These are phyloP conservation scores for Pocillopora damicornis DNA, from an alignment of 64 coral and sea anemone species.

Conservation along the genomic window DNA sequence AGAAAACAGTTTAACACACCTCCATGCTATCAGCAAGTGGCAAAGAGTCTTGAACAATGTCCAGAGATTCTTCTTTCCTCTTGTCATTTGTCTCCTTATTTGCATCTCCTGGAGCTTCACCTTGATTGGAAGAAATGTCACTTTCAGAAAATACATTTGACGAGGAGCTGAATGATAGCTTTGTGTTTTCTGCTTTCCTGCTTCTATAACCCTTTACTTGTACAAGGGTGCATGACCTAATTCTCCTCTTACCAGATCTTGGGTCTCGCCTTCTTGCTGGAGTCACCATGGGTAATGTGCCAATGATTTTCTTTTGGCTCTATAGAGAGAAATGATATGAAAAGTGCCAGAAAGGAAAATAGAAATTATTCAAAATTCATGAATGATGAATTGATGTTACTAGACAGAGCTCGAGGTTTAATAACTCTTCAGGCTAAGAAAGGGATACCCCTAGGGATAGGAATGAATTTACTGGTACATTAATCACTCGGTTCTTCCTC, in stretches of 20 bases:
- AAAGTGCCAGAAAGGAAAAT: neutral
- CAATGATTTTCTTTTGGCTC: neutral
- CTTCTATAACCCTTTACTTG: conserved; percentile 12
- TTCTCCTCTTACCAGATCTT: conserved; percentile 46
- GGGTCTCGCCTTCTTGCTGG: conserved; percentile 12
- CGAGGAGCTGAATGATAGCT: conserved; percentile 14
- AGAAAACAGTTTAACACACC: neutral
- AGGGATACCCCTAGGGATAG: too few relatives aligned
- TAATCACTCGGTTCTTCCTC: too few relatives aligned
- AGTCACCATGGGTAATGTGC: conserved; percentile 9
- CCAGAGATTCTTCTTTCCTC: neutral
- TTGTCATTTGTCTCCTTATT: neutral
- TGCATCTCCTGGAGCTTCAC: neutral
- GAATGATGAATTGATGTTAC: too few relatives aligned
- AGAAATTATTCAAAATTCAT: too few relatives aligned
- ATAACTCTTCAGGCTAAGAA: too few relatives aligned
- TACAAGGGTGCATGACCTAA: neutral
- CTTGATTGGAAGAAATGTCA: conserved; percentile 30
- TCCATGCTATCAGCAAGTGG: conserved; percentile 18
- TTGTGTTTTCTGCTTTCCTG: conserved; percentile 17
- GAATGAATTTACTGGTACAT: too few relatives aligned
- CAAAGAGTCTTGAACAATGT: conserved; percentile 24
- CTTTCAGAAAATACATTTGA: conserved; percentile 25
- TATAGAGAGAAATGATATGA: neutral
- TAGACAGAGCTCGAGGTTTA: too few relatives aligned